Base-by-base conservation (phyloP, 2,888 invertebrate genomes). In the Seira ritae region DNA sequence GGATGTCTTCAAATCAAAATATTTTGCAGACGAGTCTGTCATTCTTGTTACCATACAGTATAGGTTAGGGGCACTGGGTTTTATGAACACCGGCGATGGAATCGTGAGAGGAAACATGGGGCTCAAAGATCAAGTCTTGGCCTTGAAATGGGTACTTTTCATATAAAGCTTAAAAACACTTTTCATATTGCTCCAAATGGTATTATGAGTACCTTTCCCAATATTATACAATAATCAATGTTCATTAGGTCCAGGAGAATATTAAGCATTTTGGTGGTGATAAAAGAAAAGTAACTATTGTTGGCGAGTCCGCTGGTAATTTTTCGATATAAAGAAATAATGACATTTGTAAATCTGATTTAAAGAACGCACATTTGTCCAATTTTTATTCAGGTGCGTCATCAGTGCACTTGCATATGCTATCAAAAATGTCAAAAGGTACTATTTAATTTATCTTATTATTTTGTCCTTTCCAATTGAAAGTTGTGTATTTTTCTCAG, bases 341-440 rank as follows among this genome's bases (percentile, higher is more conserved):
- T 31, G 31, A 31, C 3, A 31, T 31, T 31, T 31, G 8, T 31
- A 2, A 31, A 31, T 31, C 8, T 8, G 8, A 31, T 8, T 31
- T 31, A 31, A 31, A 31, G 31, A 31, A 31, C 8, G 31, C 31
- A 31, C 8, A 31, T 31, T 31, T 31, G 62, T 65, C 62, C 74
- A 15, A 8, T 8, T 31, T n/a, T n/a, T n/a, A n/a, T n/a, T n/a
- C n/a, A n/a, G 81, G 81, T 10, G 76, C 65, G 2, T 37, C 81
- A 0, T 60, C 55, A 10, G 82, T 77, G 10, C 82, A 82, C n/a
- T 55, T 77, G 0, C 82, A 82, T 20, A 72, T 82, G 67, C 62
- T 82, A 0, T 77, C 77, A 0, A 31, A 24, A 23, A 77, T 72
- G 77, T 82, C 82, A 1, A 50, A 60, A 50, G 82, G 82, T 71